Base-by-base conservation (phyloP, 2,113 vertebrate genomes). In the Clarias batrachus region DNA sequence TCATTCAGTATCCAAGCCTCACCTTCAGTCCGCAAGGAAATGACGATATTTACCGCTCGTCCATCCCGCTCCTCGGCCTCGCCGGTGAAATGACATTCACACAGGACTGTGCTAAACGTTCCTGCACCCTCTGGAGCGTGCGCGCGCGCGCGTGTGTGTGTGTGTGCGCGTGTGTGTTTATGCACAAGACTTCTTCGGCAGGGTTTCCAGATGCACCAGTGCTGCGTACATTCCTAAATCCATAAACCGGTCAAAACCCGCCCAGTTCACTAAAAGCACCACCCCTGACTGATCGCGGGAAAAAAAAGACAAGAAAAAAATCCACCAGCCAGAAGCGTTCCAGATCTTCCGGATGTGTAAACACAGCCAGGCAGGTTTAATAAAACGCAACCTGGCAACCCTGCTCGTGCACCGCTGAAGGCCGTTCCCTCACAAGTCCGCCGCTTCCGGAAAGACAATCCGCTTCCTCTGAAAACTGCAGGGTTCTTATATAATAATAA, bases 1-100 rank as follows among this genome's bases (percentile, higher is more conserved):
- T 82, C 62, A 87, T 12, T 30, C 59, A 76, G 8, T 82, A 88
- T 90, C 88, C 92, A 86, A 90, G 63, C 25, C 83, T 95, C 88
- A 95, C 95, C 94, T 92, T 94, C 92, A 92, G 90, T 91, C 89
- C 93, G 89, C 89, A 91, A 87, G 88, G 89, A 90, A 91, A 84
- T 93, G 91, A 93, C 89, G 90, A 89, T 91, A 90, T 90, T 60
- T 59, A 87, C 81, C 86, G 89, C 91, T 92, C 93, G 81, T 91
- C 90, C 93, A 94, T 94, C 54, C 87, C 86, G 68, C n/a, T 52
- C 17, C 11, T 13, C 17, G 59, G n/a, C 56, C 59, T 63, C 63
- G 12, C 48, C 54, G 23, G 52, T n/a, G 12, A 71, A 70, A 60
- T 27, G 12, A 41, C 70, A n/a, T 41, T 52, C 21, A 13, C 27